Base-by-base conservation (phyloP, 2,888 invertebrate species). In the Saturnia japonica region DNA sequence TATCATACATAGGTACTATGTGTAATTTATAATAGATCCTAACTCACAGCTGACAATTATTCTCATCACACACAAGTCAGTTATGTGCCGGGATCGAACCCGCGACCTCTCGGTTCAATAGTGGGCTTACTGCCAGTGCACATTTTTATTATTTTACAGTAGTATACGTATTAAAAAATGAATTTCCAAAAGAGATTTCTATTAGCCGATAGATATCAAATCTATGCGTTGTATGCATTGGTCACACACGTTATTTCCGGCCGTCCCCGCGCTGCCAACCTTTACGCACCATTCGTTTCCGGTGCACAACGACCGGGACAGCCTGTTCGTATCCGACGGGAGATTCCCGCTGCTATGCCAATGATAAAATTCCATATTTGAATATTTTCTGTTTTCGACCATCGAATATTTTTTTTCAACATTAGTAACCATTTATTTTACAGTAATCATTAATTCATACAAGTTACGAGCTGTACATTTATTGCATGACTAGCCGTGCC, bases 271-370 rank as follows among this genome's bases (percentile, higher is more conserved):
- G 77, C 77, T 78, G 81, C 86, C 85, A 82, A 85, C 89, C 90
- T 85, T 84, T 86, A 79, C 83, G 85, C 86, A 84, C 87, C 86
- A 84, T 88, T 87, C 86, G 86, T 87, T 90, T 93, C 93, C 93
- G 93, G 91, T 85, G 90, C 91, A 92, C 93, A 93, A 93, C 88
- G 87, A 86, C 85, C 78, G 79, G 77, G 64, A 64, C 64, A 19
- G 64, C 86, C 87, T 83, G 80, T 87, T 86, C 85, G 84, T 82
- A 83, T 89, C 91, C 91, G 89, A 88, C 88, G 85, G 81, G 81
- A 86, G 87, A 87, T 89, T 91, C 89, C 87, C 77, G 75, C 80
- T 79, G 85, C 80, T 78, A 19, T 57, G 7, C 25, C 25, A 25
- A 66, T 51, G 47, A 71, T 71, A 64, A 68, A 68, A 40, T 68